Conservation (phyloP, 2,113 vertebrate species). For the Gambusia affinis region DNA sequence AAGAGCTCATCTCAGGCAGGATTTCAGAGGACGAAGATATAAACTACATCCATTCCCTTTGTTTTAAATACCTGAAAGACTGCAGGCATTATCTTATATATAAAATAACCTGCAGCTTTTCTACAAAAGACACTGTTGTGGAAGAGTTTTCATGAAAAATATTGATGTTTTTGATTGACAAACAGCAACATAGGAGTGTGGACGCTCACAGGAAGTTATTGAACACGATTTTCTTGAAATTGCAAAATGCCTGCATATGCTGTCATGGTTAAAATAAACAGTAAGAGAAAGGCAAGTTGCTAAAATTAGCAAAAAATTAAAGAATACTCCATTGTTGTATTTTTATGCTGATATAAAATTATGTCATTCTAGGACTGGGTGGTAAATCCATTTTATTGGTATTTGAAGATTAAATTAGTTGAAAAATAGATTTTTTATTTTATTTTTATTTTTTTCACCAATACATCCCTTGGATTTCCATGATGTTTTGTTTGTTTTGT, state of each 20-base stretch:
- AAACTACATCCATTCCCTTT: not conserved
- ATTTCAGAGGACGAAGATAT: not conserved
- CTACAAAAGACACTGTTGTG: not conserved
- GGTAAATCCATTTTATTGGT: too few species aligned
- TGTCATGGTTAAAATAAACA: not conserved
- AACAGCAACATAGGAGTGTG: not conserved
- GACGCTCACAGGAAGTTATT: not conserved
- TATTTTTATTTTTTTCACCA: too few species aligned
- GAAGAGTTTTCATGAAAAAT: not conserved
- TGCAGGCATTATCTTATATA: not conserved
- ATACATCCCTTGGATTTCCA: too few species aligned
- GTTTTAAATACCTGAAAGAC: not conserved
- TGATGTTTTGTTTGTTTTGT: too few species aligned
- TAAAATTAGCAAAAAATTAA: not conserved
- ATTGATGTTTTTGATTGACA: conserved; percentile 1
- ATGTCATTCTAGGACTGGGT: too few species aligned
- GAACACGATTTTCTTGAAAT: not conserved
- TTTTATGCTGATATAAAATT: too few species aligned
- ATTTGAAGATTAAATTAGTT: too few species aligned
- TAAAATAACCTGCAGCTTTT: conserved; percentile 2
- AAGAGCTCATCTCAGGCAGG: not conserved
- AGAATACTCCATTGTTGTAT: not conserved
- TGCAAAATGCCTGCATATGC: not conserved
- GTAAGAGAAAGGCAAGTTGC: not conserved
- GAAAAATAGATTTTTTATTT: too few species aligned